Base-by-base conservation (phyloP, 2,113 vertebrate species). In the Psittacula cyanocephala region DNA sequence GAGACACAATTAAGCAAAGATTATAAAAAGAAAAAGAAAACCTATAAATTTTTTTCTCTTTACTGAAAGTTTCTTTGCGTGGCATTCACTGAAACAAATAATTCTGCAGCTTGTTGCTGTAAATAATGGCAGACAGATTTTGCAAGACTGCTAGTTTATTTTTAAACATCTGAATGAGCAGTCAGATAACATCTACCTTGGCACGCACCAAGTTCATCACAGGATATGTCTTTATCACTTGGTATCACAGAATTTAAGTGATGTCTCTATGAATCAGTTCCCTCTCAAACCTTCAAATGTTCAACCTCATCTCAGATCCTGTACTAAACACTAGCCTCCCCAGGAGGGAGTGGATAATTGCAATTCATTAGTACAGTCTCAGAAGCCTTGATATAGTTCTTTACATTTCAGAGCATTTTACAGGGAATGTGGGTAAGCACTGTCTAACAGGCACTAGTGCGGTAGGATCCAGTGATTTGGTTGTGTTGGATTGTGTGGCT, bases 1-100 rank as follows among this genome's bases (percentile, higher is more conserved):
- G 94, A 97, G 97, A 95, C 95, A 97, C 96, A 95, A 96, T 97
- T 96, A 96, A 94, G 96, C 96, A 93, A 95, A 97, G 96, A 97
- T 93, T 91, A 63, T 71, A 80, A 93, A 78, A 82, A 39, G 93
- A 74, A 78, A 77, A 77, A 91, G 17, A 88, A 68, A 94, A 77
- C 81, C 78, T 88, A 74, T 91, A 96, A 97, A 91, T 90, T 77
- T 94, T 94, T 81, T 95, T 41, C 88, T 93, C 69, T 79, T 79
- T 70, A 68, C 35, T 52, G 84, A 72, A 92, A 88, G 92, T 97
- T 91, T 88, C 92, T 90, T 89, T 1, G 59, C 72, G 86, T 86
- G 91, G 20, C 19, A 5, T 80, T 97, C 92, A 87, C 41, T 86
- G 95, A 96, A 95, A 90, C 15, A 46, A 86, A 87, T 69, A 77